phyloP scores from a whole-genome alignment of 2,888 invertebrate species.

The Eudasyphora cyanicolor region DNA sequence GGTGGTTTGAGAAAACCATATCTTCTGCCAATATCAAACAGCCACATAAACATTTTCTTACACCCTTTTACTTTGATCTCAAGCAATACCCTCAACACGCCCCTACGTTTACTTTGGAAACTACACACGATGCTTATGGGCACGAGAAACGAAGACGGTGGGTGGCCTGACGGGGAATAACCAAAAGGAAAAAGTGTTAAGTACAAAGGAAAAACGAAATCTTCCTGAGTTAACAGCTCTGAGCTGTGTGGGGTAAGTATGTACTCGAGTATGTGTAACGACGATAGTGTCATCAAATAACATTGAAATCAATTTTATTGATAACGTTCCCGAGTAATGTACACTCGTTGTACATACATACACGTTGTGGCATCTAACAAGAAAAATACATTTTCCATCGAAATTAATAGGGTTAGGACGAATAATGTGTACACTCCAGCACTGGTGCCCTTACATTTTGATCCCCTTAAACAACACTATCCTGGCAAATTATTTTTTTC shows the following conservation, averaged over 20 bases:
- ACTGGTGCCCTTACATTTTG: no score
- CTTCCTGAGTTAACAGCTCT: conserved; percentile 23
- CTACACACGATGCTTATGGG: conserved; percentile 5
- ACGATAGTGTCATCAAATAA: conserved; percentile 51
- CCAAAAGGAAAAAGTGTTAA: not conserved
- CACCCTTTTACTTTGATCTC: not conserved
- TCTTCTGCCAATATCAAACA: not conserved
- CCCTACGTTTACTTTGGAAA: conserved; percentile 1
- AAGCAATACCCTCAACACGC: not conserved
- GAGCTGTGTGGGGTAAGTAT: not conserved
- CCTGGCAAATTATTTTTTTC: no score
- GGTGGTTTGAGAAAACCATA: no score
- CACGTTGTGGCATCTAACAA: not conserved
- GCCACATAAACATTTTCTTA: not conserved
- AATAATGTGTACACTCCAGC: no score
- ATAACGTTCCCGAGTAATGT: conserved; percentile 27
- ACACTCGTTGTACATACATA: not conserved
- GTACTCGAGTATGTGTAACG: conserved; percentile 45
- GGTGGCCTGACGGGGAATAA: not conserved
- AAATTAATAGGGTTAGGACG: not conserved
- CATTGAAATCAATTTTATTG: conserved; percentile 56
- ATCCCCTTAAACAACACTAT: no score
- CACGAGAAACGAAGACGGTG: not conserved
- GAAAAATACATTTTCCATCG: not conserved
- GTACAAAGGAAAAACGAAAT: not conserved